These are phyloP conservation scores for Xiphydria camelus DNA, from an alignment of 2,888 invertebrate genomes.

Conservation along the genomic window DNA sequence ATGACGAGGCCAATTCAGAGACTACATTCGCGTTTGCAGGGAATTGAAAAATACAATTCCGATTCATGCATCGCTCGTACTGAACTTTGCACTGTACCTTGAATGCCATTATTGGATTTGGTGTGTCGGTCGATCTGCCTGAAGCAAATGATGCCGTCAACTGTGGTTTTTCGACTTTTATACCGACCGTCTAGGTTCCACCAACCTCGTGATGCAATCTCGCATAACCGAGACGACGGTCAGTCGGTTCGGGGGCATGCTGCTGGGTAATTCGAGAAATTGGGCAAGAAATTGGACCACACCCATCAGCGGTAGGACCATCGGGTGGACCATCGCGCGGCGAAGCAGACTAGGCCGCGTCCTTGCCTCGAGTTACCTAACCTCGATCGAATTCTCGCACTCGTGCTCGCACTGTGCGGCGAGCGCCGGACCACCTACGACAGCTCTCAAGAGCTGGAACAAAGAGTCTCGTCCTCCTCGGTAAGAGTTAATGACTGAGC, in stretches of 20 bases:
- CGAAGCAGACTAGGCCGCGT: conserved; percentile 25
- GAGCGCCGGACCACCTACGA: too few species aligned
- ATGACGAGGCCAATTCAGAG: too few species aligned
- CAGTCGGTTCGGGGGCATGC: conserved; percentile 33
- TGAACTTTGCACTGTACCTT: conserved; percentile 17
- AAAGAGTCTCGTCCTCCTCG: too few species aligned
- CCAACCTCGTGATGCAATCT: conserved; percentile 21
- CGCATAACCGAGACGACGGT: conserved; percentile 23
- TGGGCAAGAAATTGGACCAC: conserved; percentile 50
- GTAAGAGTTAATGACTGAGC: too few species aligned
- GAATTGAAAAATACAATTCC: not conserved
- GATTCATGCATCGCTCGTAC: not conserved
- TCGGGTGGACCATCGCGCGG: not conserved
- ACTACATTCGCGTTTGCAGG: too few species aligned
- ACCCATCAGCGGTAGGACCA: conserved; percentile 24
- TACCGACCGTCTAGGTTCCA: conserved; percentile 18
- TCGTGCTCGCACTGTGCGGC: too few species aligned
- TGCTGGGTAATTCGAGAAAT: conserved; percentile 32
- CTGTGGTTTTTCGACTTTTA: conserved; percentile 36
- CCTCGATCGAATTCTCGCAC: conserved; percentile 7
- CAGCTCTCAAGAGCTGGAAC: too few species aligned
- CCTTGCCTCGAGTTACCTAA: conserved; percentile 37
- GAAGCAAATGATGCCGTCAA: conserved; percentile 36
- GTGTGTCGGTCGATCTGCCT: conserved; percentile 17
- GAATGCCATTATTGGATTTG: conserved; percentile 19